Evolutionary conservation across 2,797 vertebrate genomes (phyloP).

Genomic region (Nyctalus aviator): DNA sequence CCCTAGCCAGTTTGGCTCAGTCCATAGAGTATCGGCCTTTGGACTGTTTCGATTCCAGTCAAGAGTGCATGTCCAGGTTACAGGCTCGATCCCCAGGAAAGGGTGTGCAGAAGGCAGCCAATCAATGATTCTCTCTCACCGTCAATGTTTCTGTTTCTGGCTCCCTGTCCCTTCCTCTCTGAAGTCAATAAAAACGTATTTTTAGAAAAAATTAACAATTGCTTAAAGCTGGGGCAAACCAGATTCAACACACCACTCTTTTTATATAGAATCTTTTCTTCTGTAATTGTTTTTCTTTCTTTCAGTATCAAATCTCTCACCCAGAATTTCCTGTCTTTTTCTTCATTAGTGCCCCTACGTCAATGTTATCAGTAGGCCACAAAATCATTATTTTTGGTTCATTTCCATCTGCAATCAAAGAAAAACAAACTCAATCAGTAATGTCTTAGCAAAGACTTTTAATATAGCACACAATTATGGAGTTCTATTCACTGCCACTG

Average conservation of each 20-base stretch:
- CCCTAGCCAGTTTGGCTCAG: no score
- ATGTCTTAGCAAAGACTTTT: slow-evolving; percentile 24
- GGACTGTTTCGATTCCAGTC: no score
- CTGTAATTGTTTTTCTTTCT: slow-evolving; percentile 16
- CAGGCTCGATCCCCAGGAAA: no score
- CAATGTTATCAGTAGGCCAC: background rate
- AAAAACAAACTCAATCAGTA: slow-evolving; percentile 17
- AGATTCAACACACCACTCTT: background rate
- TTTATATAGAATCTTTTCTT: background rate
- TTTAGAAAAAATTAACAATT: background rate
- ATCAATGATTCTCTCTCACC: no score
- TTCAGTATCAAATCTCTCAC: background rate
- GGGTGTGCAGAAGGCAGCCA: no score
- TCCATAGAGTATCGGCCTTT: no score
- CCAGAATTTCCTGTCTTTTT: background rate
- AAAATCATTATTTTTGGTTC: background rate
- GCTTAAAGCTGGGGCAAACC: background rate
- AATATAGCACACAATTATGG: background rate
- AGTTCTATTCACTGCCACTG: background rate
- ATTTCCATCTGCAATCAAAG: background rate
- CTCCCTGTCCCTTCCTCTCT: no score
- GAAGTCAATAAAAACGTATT: no score
- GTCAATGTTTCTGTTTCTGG: no score
- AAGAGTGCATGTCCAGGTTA: no score
- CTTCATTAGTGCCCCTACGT: background rate